phyloP scores from a whole-genome alignment of 37 sponge, comb jelly and placozoan species.

The Geodia barretti region DNA sequence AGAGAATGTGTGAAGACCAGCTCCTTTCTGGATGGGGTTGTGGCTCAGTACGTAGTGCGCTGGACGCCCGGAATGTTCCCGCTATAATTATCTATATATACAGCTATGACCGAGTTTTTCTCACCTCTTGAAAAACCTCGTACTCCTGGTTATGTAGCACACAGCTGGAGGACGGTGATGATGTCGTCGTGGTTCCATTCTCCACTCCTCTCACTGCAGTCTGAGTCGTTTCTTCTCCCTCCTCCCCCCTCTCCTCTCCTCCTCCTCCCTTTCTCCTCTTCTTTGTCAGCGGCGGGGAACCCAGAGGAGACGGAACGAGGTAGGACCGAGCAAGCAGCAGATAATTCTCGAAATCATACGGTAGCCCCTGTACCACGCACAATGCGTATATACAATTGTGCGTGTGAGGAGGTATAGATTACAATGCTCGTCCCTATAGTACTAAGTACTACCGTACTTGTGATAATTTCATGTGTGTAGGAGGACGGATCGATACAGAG shows the following conservation, averaged over 20 bases:
- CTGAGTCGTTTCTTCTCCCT: background rate
- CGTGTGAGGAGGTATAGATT: background rate
- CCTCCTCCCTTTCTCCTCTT: background rate
- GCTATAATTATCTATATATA: too few relatives aligned
- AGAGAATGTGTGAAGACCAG: too few relatives aligned
- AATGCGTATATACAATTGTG: background rate
- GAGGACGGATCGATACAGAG: too few relatives aligned
- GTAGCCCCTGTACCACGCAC: background rate
- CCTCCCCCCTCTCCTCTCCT: background rate
- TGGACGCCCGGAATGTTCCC: too few relatives aligned
- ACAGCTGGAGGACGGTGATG: conserved; percentile 3
- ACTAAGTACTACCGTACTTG: too few relatives aligned
- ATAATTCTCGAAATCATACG: conserved; percentile 19
- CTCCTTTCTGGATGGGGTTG: too few relatives aligned
- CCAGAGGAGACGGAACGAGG: background rate
- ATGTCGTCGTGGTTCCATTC: background rate
- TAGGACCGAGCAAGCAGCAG: conserved; percentile 35
- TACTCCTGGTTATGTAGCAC: conserved; percentile 37
- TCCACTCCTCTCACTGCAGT: conserved; percentile 1
- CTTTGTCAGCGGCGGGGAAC: background rate
- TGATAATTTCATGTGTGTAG: too few relatives aligned
- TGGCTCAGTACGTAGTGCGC: too few relatives aligned
- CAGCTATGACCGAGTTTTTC: background rate
- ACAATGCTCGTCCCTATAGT: too few relatives aligned
- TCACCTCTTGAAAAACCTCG: conserved; percentile 39